These are phyloP conservation scores for sheep (Ovis aries) DNA, from an alignment of 2,113 vertebrate species.

Conservation along the genomic window DNA sequence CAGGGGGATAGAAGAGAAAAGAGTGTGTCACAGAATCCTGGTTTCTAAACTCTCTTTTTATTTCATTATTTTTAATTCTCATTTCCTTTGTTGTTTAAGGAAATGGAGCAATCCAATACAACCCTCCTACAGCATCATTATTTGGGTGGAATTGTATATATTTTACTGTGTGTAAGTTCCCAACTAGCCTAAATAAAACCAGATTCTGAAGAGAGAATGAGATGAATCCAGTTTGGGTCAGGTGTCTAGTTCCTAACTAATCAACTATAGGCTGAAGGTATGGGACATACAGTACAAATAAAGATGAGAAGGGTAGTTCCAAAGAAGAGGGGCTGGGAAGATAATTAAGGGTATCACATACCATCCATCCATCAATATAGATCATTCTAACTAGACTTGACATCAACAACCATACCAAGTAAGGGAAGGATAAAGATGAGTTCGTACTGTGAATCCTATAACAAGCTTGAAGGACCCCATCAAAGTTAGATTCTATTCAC, in stretches of 20 bases:
- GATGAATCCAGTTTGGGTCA: not conserved
- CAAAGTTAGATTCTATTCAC: not conserved
- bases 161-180: not conserved
- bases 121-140: not conserved
- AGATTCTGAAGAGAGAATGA: not conserved
- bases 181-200: not conserved
- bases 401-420: not conserved
- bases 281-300: not conserved
- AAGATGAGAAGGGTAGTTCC: not conserved
- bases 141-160: not conserved
- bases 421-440: not conserved
- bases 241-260: not conserved
- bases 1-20: not conserved
- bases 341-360: not conserved
- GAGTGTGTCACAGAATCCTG: not conserved
- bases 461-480: not conserved
- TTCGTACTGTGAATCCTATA: not conserved
- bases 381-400: not conserved
- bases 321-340: not conserved
- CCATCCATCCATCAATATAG: not conserved
- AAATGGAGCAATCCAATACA: not conserved
- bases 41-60: not conserved
- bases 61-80: slow-evolving; percentile 14
- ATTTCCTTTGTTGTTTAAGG: not conserved
- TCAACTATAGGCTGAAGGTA: not conserved